These are phyloP conservation scores for Drosophila birchii DNA, from an alignment of 2,888 invertebrate species.

Conservation along the genomic window DNA sequence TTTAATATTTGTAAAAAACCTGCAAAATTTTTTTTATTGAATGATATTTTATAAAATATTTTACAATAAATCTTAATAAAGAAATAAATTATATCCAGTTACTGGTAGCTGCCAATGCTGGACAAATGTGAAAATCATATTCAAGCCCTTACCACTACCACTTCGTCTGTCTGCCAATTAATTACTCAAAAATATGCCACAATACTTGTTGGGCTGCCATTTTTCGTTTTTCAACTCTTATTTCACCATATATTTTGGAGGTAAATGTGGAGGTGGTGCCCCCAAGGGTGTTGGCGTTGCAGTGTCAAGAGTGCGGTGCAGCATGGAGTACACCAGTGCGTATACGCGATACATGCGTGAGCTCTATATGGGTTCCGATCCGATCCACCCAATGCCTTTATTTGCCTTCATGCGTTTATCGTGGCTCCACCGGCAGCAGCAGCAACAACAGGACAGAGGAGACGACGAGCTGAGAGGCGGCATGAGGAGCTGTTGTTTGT, in stretches of 20 bases:
- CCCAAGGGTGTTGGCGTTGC: slow-evolving; percentile 40
- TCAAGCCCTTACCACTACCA: slow-evolving; percentile 1
- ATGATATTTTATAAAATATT: no score
- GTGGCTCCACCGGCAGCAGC: slow-evolving; percentile 42
- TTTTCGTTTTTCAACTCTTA: slow-evolving; percentile 38
- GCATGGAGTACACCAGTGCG: slow-evolving; percentile 6
- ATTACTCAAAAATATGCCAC: slow-evolving; percentile 70
- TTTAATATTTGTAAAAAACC: no score
- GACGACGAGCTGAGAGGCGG: not conserved
- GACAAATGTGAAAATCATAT: slow-evolving; percentile 14
- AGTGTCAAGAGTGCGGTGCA: slow-evolving; percentile 37
- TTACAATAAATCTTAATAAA: no score
- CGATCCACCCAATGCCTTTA: slow-evolving; percentile 57
- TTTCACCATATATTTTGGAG: slow-evolving; percentile 52
- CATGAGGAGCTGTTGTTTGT: slow-evolving; percentile 64
- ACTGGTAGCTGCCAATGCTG: not conserved
- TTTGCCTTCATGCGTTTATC: slow-evolving; percentile 67
- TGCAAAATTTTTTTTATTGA: no score
- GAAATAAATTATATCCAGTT: not conserved
- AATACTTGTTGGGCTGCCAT: slow-evolving; percentile 49
- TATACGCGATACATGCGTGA: slow-evolving; percentile 11
- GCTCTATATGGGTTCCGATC: slow-evolving; percentile 30
- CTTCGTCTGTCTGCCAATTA: slow-evolving; percentile 48
- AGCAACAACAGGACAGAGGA: slow-evolving; percentile 46
- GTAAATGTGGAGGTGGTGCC: slow-evolving; percentile 3